These are phyloP conservation scores for Litoditis marina DNA, from an alignment of 2,888 invertebrate genomes.

Conservation along the genomic window DNA sequence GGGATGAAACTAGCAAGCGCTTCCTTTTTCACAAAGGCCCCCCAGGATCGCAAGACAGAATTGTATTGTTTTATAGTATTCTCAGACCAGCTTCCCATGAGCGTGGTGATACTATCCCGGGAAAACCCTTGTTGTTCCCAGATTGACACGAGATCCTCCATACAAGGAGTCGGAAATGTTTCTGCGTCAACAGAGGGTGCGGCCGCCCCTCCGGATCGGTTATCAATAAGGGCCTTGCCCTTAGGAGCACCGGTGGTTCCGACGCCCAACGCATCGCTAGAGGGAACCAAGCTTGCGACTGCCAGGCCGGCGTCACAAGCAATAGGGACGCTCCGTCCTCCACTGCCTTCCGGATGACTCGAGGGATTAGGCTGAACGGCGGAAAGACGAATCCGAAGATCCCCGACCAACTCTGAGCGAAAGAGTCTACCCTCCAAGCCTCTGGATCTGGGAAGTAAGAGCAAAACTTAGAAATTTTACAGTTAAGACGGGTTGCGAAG, in stretches of 20 bases:
- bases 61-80: slow-evolving; percentile 6
- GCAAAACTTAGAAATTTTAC: background rate
- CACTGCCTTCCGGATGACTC: background rate
- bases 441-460: slow-evolving; percentile 13
- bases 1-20: background rate
- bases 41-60: background rate
- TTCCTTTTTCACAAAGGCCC: background rate
- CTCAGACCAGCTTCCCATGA: slow-evolving; percentile 2
- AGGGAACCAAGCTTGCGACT: slow-evolving; percentile 7
- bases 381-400: slow-evolving; percentile 12
- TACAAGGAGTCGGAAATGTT: background rate
- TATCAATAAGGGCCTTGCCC: background rate
- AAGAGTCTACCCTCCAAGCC: slow-evolving; percentile 9
- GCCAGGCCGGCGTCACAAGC: slow-evolving; percentile 8
- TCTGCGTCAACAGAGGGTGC: background rate
- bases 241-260: background rate
- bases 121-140: background rate
- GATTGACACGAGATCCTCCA: background rate
- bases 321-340: background rate
- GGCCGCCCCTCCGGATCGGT: background rate
- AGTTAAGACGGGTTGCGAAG: slow-evolving; percentile 13
- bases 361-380: slow-evolving; percentile 4
- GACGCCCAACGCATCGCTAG: background rate
- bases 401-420: slow-evolving; percentile 5
- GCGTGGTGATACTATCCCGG: background rate